Base-by-base conservation (phyloP, 2,797 vertebrate genomes). In the Spinus olivaceus region DNA sequence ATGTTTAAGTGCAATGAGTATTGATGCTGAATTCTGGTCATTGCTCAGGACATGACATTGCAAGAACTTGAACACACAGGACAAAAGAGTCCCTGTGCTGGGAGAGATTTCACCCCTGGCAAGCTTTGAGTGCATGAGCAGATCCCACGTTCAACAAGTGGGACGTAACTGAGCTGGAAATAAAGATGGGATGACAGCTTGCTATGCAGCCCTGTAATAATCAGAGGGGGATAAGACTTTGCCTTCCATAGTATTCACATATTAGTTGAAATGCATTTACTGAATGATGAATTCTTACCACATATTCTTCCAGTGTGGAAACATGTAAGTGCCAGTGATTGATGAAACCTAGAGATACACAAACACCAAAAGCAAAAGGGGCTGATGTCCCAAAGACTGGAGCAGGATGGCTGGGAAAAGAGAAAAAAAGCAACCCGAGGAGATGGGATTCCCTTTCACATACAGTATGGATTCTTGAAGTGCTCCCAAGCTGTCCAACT, bases 371-470 rank as follows among this genome's bases (percentile, higher is more conserved):
- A 80, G 27, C n/a, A 54, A 81, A 74, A 61, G 28, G 12, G 65
- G 69, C n/a, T 47, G 25, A 27, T 79, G 50, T 57, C 74, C 69
- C 12, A 23, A 89, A 78, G 57, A 44, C 39, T n/a, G 41, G 32
- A 65, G 47, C 25, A 14, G 81, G 50, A 88, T 60, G 70, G 44
- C 32, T 86, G 69, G 35, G 39, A 21, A 44, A 44, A 30, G 53
- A 39, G 19, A 47, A 47, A 49, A 19, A 42, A 84, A 81, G 71
- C 24, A 84, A 78, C 73, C 32, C 0, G 2, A 81, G 61, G 18
- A 9, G n/a, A 64, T 82, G 81, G 83, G 82, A 94, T 96, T 92
- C 67, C 69, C 88, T 81, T 94, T 96, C 83, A 65, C 60, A 86
- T 77, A 60, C 59, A 90, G 32, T 81, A 90, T 84, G 73, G 63